Base-by-base conservation (phyloP, 2,797 vertebrate genomes). In the Melanotaenia trifasciata region DNA sequence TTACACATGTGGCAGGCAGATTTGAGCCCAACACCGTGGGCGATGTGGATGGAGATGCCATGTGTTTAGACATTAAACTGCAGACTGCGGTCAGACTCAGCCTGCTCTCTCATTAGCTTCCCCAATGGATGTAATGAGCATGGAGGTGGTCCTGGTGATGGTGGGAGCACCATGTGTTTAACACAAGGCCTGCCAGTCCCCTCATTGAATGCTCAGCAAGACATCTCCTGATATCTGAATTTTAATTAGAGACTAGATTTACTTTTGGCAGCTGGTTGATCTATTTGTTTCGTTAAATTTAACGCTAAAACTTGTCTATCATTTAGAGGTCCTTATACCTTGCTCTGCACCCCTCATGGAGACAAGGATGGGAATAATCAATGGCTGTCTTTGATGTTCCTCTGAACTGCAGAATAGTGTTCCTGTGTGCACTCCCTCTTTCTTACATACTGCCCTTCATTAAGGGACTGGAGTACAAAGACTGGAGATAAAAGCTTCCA, bases 1-100 rank as follows among this genome's bases (percentile, higher is more conserved):
- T 94, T 90, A 87, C 88, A 90, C 94, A 95, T 94, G 89, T 95
- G 94, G 93, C 72, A 67, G 79, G 88, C 93, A 94, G 91, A 93
- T 94, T 93, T 85, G 71, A 83, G 89, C 66, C 87, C 72, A 67
- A 85, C 93, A 91, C 92, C 45, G 87, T 92, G 91, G 92, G 91
- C 86, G 90, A 93, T 84, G 87, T 80, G 70, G 74, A 88, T 86
- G 86, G 88, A 88, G 85, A 90, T 87, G 89, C 88, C 90, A 90
- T 93, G 90, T 93, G 92, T 93, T 89, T 88, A 86, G 79, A 88
- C 72, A 73, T 92, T 90, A 90, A 91, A 87, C 89, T 88, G 80
- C 87, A 91, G 90, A 91, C 90, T 93, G 92, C 36, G 88, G 87
- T 90, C 67, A 66, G 84, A 80, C 78, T 73, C 76, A 71, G 84